phyloP scores from a whole-genome alignment of 1,140 invertebrate genomes.

The Papilio machaon region DNA sequence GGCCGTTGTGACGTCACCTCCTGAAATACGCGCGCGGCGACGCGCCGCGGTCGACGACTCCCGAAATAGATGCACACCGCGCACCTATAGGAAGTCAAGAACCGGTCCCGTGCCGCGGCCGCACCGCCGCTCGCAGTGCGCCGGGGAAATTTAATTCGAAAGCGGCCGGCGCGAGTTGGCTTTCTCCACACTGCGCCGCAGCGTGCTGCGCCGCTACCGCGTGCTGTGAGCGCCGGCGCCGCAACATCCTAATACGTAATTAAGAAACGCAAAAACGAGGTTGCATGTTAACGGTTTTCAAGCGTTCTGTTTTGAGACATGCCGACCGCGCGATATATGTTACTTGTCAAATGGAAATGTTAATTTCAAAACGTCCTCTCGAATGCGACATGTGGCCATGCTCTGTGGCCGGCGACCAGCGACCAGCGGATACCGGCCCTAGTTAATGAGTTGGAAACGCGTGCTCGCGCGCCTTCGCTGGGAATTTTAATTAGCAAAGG shows the following conservation, averaged over 20 bases:
- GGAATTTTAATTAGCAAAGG: conserved; percentile 70
- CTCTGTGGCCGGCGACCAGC: not conserved
- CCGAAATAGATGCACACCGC: conserved; percentile 78
- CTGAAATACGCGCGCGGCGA: conserved; percentile 63
- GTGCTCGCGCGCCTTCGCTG: conserved; percentile 53
- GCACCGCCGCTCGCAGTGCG: conserved; percentile 54
- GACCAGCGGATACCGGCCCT: not conserved
- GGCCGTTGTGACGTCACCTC: conserved; percentile 58
- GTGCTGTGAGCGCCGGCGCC: conserved; percentile 26
- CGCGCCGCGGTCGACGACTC: conserved; percentile 76
- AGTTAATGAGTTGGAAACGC: conserved; percentile 58
- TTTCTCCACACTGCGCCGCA: conserved; percentile 57
- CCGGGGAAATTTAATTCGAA: conserved; percentile 73
- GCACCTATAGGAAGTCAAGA: conserved; percentile 73
- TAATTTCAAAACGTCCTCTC: conserved; percentile 48
- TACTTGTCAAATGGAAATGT: conserved; percentile 64
- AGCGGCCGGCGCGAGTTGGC: conserved; percentile 71
- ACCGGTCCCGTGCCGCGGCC: conserved; percentile 68
- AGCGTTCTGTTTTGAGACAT: conserved; percentile 43
- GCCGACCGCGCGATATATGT: conserved; percentile 46
- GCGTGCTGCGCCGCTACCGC: conserved; percentile 29
- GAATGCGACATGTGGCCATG: conserved; percentile 43
- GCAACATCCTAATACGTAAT: conserved; percentile 50
- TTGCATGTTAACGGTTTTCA: conserved; percentile 63
- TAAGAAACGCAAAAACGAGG: conserved; percentile 62